Percentiles rank a stretch among this genome's conserved stretches.
Conservation (phyloP, 2,113 vertebrate species). For the Numida meleagris region DNA sequence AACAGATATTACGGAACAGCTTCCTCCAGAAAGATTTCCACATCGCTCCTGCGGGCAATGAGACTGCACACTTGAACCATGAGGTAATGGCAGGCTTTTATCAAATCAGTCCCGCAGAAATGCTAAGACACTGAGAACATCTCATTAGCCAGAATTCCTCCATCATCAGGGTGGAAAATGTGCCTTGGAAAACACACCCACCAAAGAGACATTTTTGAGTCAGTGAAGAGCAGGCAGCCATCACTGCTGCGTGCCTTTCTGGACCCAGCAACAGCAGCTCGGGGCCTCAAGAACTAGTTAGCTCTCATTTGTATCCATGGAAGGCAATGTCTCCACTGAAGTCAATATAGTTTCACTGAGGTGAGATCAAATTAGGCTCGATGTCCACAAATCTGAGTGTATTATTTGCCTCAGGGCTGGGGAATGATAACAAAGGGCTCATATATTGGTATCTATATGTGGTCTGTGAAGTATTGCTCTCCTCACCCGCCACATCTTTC, state of each 20-base stretch:
- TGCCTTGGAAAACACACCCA: not conserved
- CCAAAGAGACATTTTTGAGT: not conserved
- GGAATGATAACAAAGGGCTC: constrained; percentile 50
- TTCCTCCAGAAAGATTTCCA: constrained; percentile 6
- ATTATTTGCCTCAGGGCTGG: constrained; percentile 49
- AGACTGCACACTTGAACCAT: not conserved
- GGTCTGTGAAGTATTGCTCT: constrained; percentile 37
- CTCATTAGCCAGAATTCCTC: constrained; percentile 29
- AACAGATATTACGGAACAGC: not conserved
- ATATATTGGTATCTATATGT: constrained; percentile 19
- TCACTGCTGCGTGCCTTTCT: rapidly evolving
- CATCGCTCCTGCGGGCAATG: not conserved
- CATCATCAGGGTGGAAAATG: not conserved
- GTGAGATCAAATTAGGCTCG: constrained; percentile 58
- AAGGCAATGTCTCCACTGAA: constrained; percentile 45
- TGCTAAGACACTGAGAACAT: not conserved
- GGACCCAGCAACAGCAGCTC: not conserved
- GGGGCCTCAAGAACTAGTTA: constrained; percentile 51
- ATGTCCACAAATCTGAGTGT: constrained; percentile 55
- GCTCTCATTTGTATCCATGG: constrained; percentile 40
- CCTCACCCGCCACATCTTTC: not conserved
- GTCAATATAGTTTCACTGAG: constrained; percentile 56
- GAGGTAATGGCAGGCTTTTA: constrained; percentile 8
- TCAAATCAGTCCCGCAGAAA: constrained; percentile 15
- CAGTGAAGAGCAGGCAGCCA: not conserved